These are phyloP conservation scores for Simalia tracyae DNA, from an alignment of 2,797 vertebrate genomes.

Conservation along the genomic window DNA sequence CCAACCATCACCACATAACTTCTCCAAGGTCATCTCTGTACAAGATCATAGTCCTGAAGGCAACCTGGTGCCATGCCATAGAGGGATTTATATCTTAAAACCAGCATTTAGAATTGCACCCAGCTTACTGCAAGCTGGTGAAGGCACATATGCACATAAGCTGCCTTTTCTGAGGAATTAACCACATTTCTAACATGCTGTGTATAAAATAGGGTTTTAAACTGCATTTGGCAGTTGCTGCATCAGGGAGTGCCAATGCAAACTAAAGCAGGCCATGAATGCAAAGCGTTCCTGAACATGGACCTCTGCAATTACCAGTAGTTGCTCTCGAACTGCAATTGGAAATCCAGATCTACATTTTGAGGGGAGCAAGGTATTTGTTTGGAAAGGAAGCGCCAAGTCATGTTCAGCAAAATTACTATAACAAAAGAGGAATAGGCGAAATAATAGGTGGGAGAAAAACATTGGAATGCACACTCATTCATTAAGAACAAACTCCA, in stretches of 20 bases:
- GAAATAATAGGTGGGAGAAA: background rate
- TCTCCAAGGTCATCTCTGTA: background rate
- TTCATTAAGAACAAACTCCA: background rate
- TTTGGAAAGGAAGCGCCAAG: background rate
- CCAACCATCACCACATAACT: background rate
- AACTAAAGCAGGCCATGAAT: background rate
- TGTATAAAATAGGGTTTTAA: background rate
- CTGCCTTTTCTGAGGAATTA: background rate
- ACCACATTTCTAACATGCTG: background rate
- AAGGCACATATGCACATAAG: no score
- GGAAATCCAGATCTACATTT: background rate
- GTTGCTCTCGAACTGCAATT: background rate
- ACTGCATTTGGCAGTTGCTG: background rate
- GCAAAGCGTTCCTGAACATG: background rate
- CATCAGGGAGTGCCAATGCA: background rate
- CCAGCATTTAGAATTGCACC: background rate
- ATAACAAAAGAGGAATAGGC: background rate
- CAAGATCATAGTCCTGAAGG: background rate
- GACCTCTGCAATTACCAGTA: background rate
- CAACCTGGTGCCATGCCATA: background rate
- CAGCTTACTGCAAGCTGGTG: background rate
- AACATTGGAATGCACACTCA: background rate
- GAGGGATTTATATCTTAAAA: background rate
- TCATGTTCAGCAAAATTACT: background rate
- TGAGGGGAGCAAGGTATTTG: background rate